Base-by-base conservation (phyloP, 2,797 vertebrate genomes). In the Epinephelus malabaricus region DNA sequence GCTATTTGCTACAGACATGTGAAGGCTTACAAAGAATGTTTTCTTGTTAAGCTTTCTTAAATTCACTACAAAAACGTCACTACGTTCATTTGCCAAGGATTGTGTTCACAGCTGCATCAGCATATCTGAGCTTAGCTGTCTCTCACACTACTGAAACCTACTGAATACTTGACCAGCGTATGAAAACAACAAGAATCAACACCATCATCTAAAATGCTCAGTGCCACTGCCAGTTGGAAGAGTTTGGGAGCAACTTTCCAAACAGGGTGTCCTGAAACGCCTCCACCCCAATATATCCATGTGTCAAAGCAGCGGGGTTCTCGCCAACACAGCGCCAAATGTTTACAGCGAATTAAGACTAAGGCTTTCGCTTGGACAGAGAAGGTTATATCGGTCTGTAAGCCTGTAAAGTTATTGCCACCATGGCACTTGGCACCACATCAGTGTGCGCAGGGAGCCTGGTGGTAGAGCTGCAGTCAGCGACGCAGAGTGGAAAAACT, bases 301-400 rank as follows among this genome's bases (percentile, higher is more conserved):
- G 90, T 86, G 91, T 93, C 91, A 94, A 71, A 91, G 78, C 89
- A 86, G 81, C 72, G 47, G 73, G 84, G 65, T n/a, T 76, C 73
- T 72, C 14, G 30, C 45, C 34, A 76, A 56, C 51, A 40, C 86
- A 74, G 73, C 56, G 60, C 61, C 84, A 86, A 83, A 88, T 65
- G 67, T 79, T 82, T 63, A 43, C 77, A 40, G 71, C 50, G 27
- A 75, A 34, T 43, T 46, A 50, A 30, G 19, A 27, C 58, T 21
- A 21, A 19, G 21, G 46, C 4, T 69, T 63, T 15, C 9, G n/a
- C n/a, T 30, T 0, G 54, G 38, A 43, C 65, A 21, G 38, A 25
- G 17, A 21, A 8, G n/a, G 34, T 9, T 5, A 21, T n/a, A 17
- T 7, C 6, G 19, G 61, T 50, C 23, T 12, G 23, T 50, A 19